Evolutionary conservation across 2,113 vertebrate genomes (phyloP).

Genomic region (Carollia perspicillata): DNA sequence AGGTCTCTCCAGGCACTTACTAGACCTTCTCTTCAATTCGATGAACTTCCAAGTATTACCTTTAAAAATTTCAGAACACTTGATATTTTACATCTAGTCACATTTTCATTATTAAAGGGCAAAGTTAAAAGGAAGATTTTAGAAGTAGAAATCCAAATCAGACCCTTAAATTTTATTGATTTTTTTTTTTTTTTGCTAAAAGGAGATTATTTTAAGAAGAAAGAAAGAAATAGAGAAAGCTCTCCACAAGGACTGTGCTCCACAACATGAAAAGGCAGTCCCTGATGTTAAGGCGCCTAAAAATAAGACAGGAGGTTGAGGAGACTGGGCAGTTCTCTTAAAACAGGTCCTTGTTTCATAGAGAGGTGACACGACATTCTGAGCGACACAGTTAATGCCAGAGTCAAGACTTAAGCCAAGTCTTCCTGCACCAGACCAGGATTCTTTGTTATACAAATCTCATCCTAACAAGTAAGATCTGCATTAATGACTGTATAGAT

Average conservation of each 20-base stretch:
- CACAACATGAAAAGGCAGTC: background rate
- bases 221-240: background rate
- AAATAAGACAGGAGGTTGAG: background rate
- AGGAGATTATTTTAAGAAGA: background rate
- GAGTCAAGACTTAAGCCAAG: background rate
- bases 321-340: background rate
- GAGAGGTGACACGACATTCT: background rate
- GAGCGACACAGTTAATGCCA: background rate
- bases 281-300: background rate
- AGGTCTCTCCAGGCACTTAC: slow-evolving; percentile 29
- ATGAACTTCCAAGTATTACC: background rate
- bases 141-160: background rate
- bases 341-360: background rate
- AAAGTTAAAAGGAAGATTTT: slow-evolving; percentile 22
- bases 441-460: background rate
- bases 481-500: background rate
- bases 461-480: background rate
- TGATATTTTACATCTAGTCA: background rate
- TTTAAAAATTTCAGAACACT: slow-evolving; percentile 15
- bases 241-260: background rate
- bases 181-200: background rate
- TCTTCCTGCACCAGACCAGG: background rate
- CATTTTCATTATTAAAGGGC: background rate
- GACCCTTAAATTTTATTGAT: background rate
- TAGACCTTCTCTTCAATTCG: background rate